phyloP scores from a whole-genome alignment of 2,888 invertebrate species.

The Aporophyla lueneburgensis region DNA sequence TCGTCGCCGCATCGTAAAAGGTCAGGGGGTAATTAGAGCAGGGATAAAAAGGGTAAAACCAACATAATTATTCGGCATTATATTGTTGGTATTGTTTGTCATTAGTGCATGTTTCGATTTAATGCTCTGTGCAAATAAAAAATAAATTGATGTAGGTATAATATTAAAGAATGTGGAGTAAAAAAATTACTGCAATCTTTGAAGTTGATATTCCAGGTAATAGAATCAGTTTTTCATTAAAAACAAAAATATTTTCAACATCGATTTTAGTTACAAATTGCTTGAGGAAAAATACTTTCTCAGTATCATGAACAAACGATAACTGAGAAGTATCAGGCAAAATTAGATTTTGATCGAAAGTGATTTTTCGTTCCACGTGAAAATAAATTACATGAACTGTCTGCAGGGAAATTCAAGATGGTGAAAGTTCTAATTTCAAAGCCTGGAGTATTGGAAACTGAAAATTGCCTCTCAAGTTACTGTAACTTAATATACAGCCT shows the following conservation, averaged over 20 bases:
- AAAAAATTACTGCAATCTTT: background rate
- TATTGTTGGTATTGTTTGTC: background rate
- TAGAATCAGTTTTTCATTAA: background rate
- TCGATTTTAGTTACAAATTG: slow-evolving; percentile 37
- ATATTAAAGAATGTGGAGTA: background rate
- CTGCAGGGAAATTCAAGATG: slow-evolving; percentile 60
- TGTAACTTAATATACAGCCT: slow-evolving; percentile 43
- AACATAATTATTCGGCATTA: background rate
- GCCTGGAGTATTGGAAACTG: slow-evolving; percentile 40
- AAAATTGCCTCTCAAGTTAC: slow-evolving; percentile 48
- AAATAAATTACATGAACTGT: slow-evolving; percentile 54
- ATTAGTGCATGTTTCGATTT: background rate
- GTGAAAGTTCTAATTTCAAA: slow-evolving; percentile 54
- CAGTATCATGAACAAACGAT: slow-evolving; percentile 15
- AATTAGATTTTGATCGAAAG: slow-evolving; percentile 56
- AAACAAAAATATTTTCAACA: slow-evolving; percentile 1
- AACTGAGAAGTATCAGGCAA: slow-evolving; percentile 25
- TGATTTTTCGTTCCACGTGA: slow-evolving; percentile 55
- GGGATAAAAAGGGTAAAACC: background rate
- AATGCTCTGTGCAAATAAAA: background rate
- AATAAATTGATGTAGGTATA: too few species aligned
- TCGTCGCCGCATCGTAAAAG: slow-evolving; percentile 49
- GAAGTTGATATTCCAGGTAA: background rate
- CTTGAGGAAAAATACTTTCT: slow-evolving; percentile 22
- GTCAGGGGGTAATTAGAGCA: slow-evolving; percentile 51